phyloP scores from a whole-genome alignment of 1,140 invertebrate species.

The Oryzaephilus surinamensis region DNA sequence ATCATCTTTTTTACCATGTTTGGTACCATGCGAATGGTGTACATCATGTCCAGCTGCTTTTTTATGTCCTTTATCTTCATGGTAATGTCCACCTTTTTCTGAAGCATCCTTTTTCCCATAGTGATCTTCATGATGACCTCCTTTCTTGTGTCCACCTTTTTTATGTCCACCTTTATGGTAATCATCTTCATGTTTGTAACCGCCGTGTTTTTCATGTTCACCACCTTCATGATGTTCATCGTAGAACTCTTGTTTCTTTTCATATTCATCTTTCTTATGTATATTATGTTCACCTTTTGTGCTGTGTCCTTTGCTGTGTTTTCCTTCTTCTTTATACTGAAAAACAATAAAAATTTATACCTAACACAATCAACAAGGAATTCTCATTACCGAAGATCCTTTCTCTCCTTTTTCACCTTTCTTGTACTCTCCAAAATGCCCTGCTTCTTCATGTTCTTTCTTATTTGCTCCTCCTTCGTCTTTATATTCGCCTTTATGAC shows the following conservation, averaged over 20 bases:
- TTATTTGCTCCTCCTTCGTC: constrained; percentile 14
- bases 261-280: constrained; percentile 62
- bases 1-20: constrained; percentile 39
- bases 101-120: constrained; percentile 48
- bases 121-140: constrained; percentile 39
- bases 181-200: constrained; percentile 44
- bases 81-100: constrained; percentile 44
- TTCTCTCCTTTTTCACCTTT: constrained; percentile 44
- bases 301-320: constrained; percentile 58
- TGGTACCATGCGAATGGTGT: constrained; percentile 39
- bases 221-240: constrained; percentile 57
- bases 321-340: constrained; percentile 51
- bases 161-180: constrained; percentile 37
- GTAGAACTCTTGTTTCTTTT: constrained; percentile 62
- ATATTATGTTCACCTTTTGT: constrained; percentile 62
- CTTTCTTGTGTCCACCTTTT: constrained; percentile 40
- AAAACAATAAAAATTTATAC: constrained; percentile 6
- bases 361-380: not conserved
- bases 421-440: constrained; percentile 12
- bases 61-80: constrained; percentile 47
- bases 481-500: constrained; percentile 10
- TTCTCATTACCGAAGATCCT: constrained; percentile 40
- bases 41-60: constrained; percentile 41
- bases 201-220: constrained; percentile 53
- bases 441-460: constrained; percentile 13